These are phyloP conservation scores for Tragopan temminckii DNA, from an alignment of 2,797 vertebrate genomes.

Conservation along the genomic window DNA sequence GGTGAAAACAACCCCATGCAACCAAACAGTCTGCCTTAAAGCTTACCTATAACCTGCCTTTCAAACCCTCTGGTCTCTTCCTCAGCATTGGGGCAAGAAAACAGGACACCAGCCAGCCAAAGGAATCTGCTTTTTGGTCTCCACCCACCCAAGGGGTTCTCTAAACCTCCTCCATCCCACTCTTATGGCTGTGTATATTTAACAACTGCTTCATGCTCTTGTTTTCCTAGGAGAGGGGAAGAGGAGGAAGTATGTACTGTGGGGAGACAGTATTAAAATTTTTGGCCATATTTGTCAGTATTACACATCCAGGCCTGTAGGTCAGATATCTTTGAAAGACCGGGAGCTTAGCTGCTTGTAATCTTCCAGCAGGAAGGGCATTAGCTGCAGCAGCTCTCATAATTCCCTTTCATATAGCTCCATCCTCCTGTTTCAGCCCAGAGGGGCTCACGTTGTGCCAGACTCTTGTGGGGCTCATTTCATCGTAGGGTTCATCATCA, in stretches of 20 bases:
- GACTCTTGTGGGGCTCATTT: neutral
- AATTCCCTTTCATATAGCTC: neutral
- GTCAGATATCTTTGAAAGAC: neutral
- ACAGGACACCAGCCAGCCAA: constrained; percentile 67
- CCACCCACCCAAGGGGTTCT: neutral
- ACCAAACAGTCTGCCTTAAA: constrained; percentile 89
- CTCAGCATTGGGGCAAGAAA: constrained; percentile 73
- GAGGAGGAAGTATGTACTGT: neutral
- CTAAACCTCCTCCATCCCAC: neutral
- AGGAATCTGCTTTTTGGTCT: constrained; percentile 55
- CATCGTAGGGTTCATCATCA: neutral
- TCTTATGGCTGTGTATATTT: neutral
- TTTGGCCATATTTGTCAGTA: constrained; percentile 75
- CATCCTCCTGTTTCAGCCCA: neutral
- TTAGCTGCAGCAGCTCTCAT: constrained; percentile 53
- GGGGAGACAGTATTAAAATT: constrained; percentile 74
- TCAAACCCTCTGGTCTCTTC: constrained; percentile 78
- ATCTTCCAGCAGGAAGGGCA: constrained; percentile 46
- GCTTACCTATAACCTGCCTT: constrained; percentile 82
- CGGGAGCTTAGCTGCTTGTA: neutral
- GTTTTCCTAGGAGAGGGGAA: neutral
- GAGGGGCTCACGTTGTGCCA: neutral
- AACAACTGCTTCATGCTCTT: neutral
- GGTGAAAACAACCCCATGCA: constrained; percentile 82
- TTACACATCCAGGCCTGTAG: constrained; percentile 61